phyloP scores from a whole-genome alignment of 2,797 vertebrate genomes.

The Novumbra hubbsi region DNA sequence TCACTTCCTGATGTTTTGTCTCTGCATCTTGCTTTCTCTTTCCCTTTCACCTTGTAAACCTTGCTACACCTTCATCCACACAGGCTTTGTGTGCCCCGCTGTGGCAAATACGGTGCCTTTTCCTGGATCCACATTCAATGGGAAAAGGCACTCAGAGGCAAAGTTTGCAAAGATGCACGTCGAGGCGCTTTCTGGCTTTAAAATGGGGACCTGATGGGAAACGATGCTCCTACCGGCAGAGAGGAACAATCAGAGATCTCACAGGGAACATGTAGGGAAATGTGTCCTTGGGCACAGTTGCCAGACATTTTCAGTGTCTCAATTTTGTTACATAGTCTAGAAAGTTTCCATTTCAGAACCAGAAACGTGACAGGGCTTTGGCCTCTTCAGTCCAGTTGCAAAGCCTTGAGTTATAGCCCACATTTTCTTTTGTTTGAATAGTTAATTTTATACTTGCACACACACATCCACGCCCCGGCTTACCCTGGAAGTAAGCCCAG shows the following conservation, averaged over 20 bases:
- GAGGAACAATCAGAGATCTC: conserved; percentile 8
- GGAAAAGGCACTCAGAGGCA: conserved; percentile 13
- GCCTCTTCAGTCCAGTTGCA: conserved; percentile 28
- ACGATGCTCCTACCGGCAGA: conserved; percentile 7
- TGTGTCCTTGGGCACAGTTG: conserved; percentile 9
- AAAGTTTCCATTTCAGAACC: conserved; percentile 35
- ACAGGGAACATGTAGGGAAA: conserved; percentile 15
- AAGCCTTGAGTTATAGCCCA: conserved; percentile 28
- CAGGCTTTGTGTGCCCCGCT: conserved; percentile 40
- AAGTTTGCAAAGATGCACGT: conserved; percentile 36
- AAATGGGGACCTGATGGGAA: conserved; percentile 38
- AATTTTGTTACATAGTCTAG: conserved; percentile 38
- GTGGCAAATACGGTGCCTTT: conserved; percentile 50
- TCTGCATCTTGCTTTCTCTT: background rate
- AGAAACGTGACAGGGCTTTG: conserved; percentile 28
- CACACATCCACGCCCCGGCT: background rate
- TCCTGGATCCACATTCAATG: conserved; percentile 34
- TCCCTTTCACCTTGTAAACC: conserved; percentile 30
- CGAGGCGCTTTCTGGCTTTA: conserved; percentile 31
- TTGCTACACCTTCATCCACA: conserved; percentile 26
- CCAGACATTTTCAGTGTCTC: conserved; percentile 43
- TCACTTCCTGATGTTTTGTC: conserved; percentile 61
- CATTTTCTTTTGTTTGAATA: conserved; percentile 31
- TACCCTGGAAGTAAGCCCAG: conserved; percentile 14
- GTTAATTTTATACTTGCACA: conserved; percentile 26